Evolutionary conservation across 1,140 invertebrate species (phyloP).

Genomic region (Yoshiicerus persimilis): DNA sequence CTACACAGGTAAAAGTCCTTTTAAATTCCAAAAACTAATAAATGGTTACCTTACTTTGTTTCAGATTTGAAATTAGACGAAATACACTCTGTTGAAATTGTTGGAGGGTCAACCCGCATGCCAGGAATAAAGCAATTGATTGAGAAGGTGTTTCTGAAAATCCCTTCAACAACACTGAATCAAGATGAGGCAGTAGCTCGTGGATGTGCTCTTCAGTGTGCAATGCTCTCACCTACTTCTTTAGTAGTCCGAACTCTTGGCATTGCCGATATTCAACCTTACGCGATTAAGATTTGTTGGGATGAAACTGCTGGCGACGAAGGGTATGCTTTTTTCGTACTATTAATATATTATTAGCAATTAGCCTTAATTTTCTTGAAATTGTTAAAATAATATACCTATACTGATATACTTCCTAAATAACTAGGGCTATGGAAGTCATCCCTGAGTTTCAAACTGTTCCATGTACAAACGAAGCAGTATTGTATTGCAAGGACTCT

Average conservation of each 20-base stretch:
- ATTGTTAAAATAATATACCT: too few relatives aligned
- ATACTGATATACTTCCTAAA: too few relatives aligned
- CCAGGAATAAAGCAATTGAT: conserved; percentile 88
- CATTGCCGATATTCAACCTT: conserved; percentile 90
- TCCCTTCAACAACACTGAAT: conserved; percentile 92
- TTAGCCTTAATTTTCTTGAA: too few relatives aligned
- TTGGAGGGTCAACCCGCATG: conserved; percentile 92
- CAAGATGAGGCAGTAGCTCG: conserved; percentile 95
- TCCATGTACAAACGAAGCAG: conserved; percentile 91
- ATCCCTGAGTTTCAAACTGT: conserved; percentile 85
- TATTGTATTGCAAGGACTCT: conserved; percentile 84
- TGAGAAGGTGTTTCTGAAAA: conserved; percentile 82
- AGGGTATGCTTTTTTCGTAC: conserved; percentile 50
- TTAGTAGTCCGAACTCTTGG: conserved; percentile 93
- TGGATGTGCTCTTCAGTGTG: conserved; percentile 94
- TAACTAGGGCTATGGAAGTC: conserved; percentile 70
- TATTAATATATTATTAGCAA: not conserved
- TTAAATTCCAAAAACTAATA: too few relatives aligned
- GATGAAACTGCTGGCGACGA: conserved; percentile 70
- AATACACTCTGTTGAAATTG: conserved; percentile 91
- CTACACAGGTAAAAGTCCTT: too few relatives aligned
- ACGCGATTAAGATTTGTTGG: conserved; percentile 72
- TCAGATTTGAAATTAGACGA: conserved; percentile 76
- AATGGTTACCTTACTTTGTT: conserved; percentile 28
- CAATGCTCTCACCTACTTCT: conserved; percentile 93